phyloP scores from a whole-genome alignment of 1,140 invertebrate genomes.

The Lepidotrigona ventralis region DNA sequence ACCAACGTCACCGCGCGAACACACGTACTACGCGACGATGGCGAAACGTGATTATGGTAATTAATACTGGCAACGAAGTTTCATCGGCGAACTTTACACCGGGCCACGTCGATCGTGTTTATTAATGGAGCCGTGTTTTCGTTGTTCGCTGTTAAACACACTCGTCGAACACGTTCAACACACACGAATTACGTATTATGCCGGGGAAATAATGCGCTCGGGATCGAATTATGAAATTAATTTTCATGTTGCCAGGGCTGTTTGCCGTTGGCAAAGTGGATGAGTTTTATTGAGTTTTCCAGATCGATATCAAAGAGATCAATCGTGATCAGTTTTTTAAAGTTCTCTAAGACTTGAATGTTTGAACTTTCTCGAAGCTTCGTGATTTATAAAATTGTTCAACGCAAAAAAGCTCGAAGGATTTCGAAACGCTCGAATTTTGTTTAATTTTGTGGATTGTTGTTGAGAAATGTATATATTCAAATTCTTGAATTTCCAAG shows the following conservation, averaged over 20 bases:
- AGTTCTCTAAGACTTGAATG: too few relatives aligned
- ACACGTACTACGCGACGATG: not conserved
- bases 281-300: too few relatives aligned
- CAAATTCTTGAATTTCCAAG: too few relatives aligned
- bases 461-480: too few relatives aligned
- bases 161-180: too few relatives aligned
- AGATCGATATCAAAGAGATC: not conserved
- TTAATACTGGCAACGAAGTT: slow-evolving; percentile 55
- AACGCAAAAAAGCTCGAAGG: too few relatives aligned
- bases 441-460: too few relatives aligned
- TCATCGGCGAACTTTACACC: slow-evolving; percentile 36
- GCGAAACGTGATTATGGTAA: slow-evolving; percentile 36
- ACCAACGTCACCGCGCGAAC: not conserved
- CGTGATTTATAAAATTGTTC: too few relatives aligned
- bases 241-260: not conserved
- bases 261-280: not conserved
- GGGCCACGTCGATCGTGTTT: slow-evolving; percentile 19
- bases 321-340: too few relatives aligned
- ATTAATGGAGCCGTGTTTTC: not conserved
- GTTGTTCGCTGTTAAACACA: not conserved
- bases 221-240: not conserved
- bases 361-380: too few relatives aligned
- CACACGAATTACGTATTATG: not conserved
- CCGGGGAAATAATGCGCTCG: too few relatives aligned
- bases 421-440: too few relatives aligned